A percentile compares a stretch with the other conserved stretches of the same genome.
phyloP scores from a whole-genome alignment of 1,140 invertebrate genomes.

The Caerostris extrusa region DNA sequence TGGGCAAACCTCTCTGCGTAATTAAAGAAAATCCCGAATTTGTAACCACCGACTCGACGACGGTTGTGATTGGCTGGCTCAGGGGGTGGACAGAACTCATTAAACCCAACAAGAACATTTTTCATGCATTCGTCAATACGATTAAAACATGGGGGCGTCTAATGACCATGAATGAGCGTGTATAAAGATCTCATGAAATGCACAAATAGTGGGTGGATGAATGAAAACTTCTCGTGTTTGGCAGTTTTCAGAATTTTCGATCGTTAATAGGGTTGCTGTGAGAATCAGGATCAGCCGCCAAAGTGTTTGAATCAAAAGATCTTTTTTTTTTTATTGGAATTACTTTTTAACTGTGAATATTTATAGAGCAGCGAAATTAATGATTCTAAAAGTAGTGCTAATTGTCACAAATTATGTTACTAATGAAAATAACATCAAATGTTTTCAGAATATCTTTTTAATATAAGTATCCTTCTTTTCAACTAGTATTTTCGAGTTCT shows the following conservation, averaged over 20 bases:
- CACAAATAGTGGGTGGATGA: background rate
- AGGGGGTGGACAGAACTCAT: conserved; percentile 49
- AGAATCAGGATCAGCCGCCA: background rate
- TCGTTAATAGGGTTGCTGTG: background rate
- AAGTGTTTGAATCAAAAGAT: background rate
- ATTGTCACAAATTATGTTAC: too few species aligned
- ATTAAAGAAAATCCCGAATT: conserved; percentile 69
- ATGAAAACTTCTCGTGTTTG: background rate
- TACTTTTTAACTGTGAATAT: too few species aligned
- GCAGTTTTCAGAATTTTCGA: background rate
- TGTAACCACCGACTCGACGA: conserved; percentile 41
- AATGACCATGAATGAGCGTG: conserved; percentile 34
- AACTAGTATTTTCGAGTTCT: too few species aligned
- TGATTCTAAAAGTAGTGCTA: too few species aligned
- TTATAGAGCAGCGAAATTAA: too few species aligned
- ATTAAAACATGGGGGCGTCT: conserved; percentile 50
- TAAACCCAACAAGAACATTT: conserved; percentile 59
- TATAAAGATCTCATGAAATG: background rate
- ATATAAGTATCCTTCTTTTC: too few species aligned
- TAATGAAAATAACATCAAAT: too few species aligned
- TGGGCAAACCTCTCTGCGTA: conserved; percentile 55
- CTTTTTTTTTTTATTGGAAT: too few species aligned
- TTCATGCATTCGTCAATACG: conserved; percentile 56
- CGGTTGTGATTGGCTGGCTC: conserved; percentile 44
- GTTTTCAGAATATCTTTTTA: too few species aligned